Base-by-base conservation (phyloP, 2,888 invertebrate genomes). In the Gasteruption jaculator region DNA sequence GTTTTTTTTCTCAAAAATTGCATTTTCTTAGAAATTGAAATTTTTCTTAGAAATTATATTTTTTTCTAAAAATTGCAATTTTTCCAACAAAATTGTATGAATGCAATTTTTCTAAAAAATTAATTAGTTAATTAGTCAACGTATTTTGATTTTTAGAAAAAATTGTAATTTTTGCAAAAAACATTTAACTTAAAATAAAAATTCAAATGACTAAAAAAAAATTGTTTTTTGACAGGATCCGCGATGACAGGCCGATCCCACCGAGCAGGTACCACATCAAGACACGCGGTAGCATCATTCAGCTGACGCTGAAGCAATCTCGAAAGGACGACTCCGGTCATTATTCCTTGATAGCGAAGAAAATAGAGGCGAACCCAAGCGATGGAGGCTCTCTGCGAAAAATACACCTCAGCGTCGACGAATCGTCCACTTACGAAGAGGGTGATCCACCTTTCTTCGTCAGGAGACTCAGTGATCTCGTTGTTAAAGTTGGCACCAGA, bases 401-500 rank as follows among this genome's bases (percentile, higher is more conserved):
- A 43, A 60, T 68, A 41, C 61, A 63, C 35, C 49, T 70, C 39
- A 63, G 47, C 40, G 57, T 68, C 24, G 61, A 64, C 39, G 67
- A 68, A 36, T 53, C 61, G n/a, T 55, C 52, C 20, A 49, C 48
- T 12, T 53, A 60, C n/a, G 73, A 74, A 27, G 74, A 74, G 2
- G 82, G 82, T 36, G 85, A 85, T 46, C 85, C 86, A 7, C 93
- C 94, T 16, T 77, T 82, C 52, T 92, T 94, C 73, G 75, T 91
- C 47, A 79, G 92, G 46, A 79, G 90, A 48, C 80, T 93, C 38
- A 85, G 84, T 62, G 91, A 93, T 72, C 80, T 91, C 38, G 83
- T 87, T 10, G 91, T 90, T 45, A 91, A 92, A 75, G 91, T 93
- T 61, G 92, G 92, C 61, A 88, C 90, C 29, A 77, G 91, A 60